Evolutionary conservation across 2,797 vertebrate species (phyloP).

Genomic region (Sphaeramia orbicularis): DNA sequence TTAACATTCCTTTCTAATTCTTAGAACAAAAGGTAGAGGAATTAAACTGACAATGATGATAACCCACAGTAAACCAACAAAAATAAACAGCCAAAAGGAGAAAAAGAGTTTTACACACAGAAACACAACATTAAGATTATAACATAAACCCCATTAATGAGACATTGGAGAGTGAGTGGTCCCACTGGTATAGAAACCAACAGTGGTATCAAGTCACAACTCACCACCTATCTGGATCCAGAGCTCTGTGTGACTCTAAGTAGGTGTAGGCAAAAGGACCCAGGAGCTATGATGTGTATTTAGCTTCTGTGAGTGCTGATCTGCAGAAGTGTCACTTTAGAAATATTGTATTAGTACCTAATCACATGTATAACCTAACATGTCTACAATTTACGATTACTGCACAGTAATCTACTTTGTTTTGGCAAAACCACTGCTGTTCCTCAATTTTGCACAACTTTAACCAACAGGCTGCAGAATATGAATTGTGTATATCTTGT

Average conservation of each 20-base stretch:
- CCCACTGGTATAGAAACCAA: conserved; percentile 34
- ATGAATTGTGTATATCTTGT: not conserved
- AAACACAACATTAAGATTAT: conserved; percentile 42
- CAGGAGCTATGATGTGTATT: not conserved
- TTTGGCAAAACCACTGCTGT: conserved; percentile 20
- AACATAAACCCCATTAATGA: conserved; percentile 40
- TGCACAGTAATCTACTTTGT: conserved; percentile 8
- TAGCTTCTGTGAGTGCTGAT: conserved; percentile 21
- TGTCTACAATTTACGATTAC: no score
- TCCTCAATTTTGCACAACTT: not conserved
- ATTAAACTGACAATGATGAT: conserved; percentile 28
- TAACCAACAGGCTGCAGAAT: not conserved
- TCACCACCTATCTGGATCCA: conserved; percentile 26
- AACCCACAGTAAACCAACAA: conserved; percentile 16
- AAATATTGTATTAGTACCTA: not conserved
- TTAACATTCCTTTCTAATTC: conserved; percentile 54
- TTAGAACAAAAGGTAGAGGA: conserved; percentile 31
- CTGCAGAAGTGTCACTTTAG: conserved; percentile 6
- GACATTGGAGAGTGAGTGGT: conserved; percentile 41
- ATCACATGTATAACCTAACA: conserved; percentile 11
- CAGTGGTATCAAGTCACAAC: conserved; percentile 12
- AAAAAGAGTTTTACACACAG: conserved; percentile 18
- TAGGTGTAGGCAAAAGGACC: conserved; percentile 16
- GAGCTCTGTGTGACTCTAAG: conserved; percentile 11
- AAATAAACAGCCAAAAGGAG: conserved; percentile 11